A percentile compares a stretch with the other conserved stretches of the same genome.
phyloP scores from a whole-genome alignment of 2,113 vertebrate genomes.

The Gavia stellata region DNA sequence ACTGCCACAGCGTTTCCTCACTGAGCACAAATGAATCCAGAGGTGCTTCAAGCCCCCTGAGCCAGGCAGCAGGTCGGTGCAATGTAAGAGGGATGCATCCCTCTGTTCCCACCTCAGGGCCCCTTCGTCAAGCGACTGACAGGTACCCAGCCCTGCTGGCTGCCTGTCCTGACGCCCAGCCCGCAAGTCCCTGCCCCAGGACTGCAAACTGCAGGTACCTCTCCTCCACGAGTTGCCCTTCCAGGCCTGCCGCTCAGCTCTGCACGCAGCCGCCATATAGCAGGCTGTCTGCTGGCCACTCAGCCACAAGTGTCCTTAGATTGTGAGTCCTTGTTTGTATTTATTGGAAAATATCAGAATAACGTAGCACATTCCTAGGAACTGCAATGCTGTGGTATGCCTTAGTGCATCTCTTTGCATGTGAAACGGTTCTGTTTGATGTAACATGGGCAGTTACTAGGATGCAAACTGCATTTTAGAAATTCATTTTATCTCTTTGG shows the following conservation, averaged over 20 bases:
- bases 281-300: background rate
- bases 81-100: background rate
- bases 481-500: background rate
- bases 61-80: accelerated
- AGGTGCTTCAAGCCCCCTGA: background rate
- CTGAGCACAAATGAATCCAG: background rate
- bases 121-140: background rate
- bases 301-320: background rate
- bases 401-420: background rate
- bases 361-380: background rate
- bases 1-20: background rate
- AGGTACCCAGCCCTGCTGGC: accelerated
- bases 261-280: accelerated
- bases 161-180: background rate
- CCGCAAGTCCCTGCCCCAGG: background rate
- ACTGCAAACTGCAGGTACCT: background rate
- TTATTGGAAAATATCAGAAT: background rate
- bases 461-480: background rate
- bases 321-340: background rate
- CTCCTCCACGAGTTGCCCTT: background rate
- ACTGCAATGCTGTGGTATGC: background rate
- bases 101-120: background rate
- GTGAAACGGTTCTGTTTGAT: background rate
- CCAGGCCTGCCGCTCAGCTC: background rate
- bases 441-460: background rate